Base-by-base conservation (phyloP, 2,797 vertebrate genomes). In the Taenioides sp. region DNA sequence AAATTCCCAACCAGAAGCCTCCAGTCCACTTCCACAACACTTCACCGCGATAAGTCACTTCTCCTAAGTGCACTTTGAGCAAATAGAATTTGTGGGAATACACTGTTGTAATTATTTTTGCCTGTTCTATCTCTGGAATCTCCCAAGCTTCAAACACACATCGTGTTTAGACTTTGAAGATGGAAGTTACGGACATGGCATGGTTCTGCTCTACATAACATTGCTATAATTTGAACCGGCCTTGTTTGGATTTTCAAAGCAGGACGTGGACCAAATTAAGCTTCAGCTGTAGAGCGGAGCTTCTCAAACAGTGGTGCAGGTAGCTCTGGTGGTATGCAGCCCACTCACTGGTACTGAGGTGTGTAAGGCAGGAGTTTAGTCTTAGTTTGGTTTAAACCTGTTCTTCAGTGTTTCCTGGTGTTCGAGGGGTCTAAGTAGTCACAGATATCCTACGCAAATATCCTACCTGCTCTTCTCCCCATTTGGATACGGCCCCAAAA, bases 191-290 rank as follows among this genome's bases (percentile, higher is more conserved):
- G 76, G 89, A 91, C 73, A 49, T 69, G 89, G 88, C 71, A 85
- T 77, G 85, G 81, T 79, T 87, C 74, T 81, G 79, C 79, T 73
- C 75, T 68, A 73, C 75, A 85, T 88, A 80, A 79, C 80, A 71
- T 80, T 75, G 80, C 73, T 85, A 67, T 91, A 88, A 91, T 88
- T 84, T 86, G 74, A 87, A 66, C 72, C 91, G 89, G 88, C 85
- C 89, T 89, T 93, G 90, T 94, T 93, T 94, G 87, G 81, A 89
- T 87, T 91, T 86, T 86, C 86, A 88, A 85, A 84, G 83, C 82
- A 86, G 76, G 91, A 87, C 75, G 34, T 73, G 57, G 76, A 61
- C 80, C 80, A 81, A 65, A 84, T 91, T 90, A 79, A 86, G 86
- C 83, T 88, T 80, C 62, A 69, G 31, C 68, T 57, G 52, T 34